Evolutionary conservation across 2,113 vertebrate genomes (phyloP).

Genomic region (Phaethon lepturus): DNA sequence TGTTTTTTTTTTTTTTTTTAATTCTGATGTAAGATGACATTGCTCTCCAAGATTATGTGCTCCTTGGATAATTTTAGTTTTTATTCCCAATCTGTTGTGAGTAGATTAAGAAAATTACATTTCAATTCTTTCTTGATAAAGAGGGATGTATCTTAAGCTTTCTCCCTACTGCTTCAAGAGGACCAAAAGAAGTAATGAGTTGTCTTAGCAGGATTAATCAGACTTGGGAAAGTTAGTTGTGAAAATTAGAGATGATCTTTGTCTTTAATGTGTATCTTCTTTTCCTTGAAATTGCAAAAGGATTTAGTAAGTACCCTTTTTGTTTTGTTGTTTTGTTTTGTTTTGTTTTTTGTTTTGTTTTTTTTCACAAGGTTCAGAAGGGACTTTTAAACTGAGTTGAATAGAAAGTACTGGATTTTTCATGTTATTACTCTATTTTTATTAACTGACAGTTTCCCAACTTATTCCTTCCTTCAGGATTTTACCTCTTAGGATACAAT

Average conservation of each 20-base stretch:
- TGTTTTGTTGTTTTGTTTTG: background rate
- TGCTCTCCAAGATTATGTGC: background rate
- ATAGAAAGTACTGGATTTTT: background rate
- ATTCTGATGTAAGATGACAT: background rate
- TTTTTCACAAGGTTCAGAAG: background rate
- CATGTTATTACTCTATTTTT: background rate
- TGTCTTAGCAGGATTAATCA: background rate
- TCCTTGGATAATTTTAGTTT: background rate
- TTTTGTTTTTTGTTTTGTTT: background rate
- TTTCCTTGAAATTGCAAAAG: background rate
- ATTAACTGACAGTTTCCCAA: background rate
- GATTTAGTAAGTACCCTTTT: background rate
- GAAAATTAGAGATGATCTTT: background rate
- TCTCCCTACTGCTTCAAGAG: background rate
- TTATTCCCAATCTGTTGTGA: background rate
- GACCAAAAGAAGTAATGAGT: background rate
- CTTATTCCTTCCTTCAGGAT: background rate
- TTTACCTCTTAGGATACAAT: background rate
- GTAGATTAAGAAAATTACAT: background rate
- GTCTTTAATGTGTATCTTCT: background rate
- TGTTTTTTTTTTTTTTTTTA: background rate
- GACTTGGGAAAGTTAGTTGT: background rate
- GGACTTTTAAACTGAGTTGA: background rate
- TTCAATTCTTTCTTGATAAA: background rate
- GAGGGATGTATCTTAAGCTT: background rate